Conservation (phyloP, 2,797 vertebrate genomes). For the Atherinosoma microstoma region DNA sequence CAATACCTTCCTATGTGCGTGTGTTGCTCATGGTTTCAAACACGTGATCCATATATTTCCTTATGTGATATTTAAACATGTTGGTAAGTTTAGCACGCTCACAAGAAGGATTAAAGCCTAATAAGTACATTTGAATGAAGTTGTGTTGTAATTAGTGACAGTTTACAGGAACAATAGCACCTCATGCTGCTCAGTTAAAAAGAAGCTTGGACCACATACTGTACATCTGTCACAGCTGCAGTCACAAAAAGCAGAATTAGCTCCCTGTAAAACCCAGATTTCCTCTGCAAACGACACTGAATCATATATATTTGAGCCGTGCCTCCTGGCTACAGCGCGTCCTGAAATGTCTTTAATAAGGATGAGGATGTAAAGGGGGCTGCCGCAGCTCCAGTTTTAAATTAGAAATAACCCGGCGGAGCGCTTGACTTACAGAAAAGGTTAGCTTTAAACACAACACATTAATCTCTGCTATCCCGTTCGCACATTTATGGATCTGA, state of each 20-base stretch:
- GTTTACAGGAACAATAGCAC: slow-evolving; percentile 20
- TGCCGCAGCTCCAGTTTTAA: slow-evolving; percentile 78
- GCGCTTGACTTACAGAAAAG: slow-evolving; percentile 78
- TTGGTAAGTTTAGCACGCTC: background rate
- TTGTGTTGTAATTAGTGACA: slow-evolving; percentile 37
- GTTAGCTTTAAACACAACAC: slow-evolving; percentile 81
- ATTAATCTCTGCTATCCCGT: slow-evolving; percentile 78
- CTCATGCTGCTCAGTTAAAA: slow-evolving; percentile 15
- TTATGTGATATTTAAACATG: background rate
- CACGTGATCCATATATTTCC: background rate
- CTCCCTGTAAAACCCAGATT: slow-evolving; percentile 81
- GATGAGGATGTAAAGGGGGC: slow-evolving; percentile 74
- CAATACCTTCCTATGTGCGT: background rate
- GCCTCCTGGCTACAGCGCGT: slow-evolving; percentile 78
- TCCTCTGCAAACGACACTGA: slow-evolving; percentile 78
- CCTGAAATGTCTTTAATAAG: slow-evolving; percentile 85
- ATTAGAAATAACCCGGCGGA: slow-evolving; percentile 80
- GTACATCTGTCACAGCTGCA: slow-evolving; percentile 54
- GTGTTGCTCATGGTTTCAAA: background rate
- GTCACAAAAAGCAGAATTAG: slow-evolving; percentile 66
- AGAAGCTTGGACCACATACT: slow-evolving; percentile 33
- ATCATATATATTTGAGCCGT: slow-evolving; percentile 81
- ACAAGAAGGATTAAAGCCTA: background rate
- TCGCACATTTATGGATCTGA: slow-evolving; percentile 61
- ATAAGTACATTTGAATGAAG: slow-evolving; percentile 27